Conservation (phyloP, 2,888 invertebrate species). For the Amiota minor region DNA sequence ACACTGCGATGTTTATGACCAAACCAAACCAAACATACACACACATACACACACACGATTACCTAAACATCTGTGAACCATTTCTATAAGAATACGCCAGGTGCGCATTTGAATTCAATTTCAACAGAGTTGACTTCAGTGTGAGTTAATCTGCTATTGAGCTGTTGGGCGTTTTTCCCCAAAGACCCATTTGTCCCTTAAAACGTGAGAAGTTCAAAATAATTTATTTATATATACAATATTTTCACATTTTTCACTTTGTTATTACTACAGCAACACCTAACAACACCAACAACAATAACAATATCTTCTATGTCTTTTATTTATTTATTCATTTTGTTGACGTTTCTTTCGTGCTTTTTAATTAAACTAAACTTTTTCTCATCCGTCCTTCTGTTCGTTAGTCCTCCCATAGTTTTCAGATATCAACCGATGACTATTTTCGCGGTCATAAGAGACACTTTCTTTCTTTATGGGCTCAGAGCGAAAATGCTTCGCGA, state of each 20-base stretch:
- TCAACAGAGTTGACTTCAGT: no score
- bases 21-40: neutral
- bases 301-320: conserved; percentile 46
- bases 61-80: neutral
- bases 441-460: conserved; percentile 56
- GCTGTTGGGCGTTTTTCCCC: neutral
- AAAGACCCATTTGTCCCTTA: conserved; percentile 18
- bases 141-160: no score
- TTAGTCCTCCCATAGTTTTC: neutral
- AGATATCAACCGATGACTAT: conserved; percentile 37
- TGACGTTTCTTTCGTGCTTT: conserved; percentile 37
- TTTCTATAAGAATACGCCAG: neutral
- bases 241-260: conserved; percentile 47
- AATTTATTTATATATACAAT: conserved; percentile 67
- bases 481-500: conserved; percentile 13
- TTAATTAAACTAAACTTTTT: conserved; percentile 63
- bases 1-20: conserved; percentile 53
- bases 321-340: conserved; percentile 29
- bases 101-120: neutral
- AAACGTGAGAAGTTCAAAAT: conserved; percentile 53
- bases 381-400: conserved; percentile 43
- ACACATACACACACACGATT: neutral
- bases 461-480: neutral
- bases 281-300: no score
- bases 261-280: conserved; percentile 2